phyloP scores from a whole-genome alignment of 1,140 invertebrate species.

The Pseudoatta argentina region DNA sequence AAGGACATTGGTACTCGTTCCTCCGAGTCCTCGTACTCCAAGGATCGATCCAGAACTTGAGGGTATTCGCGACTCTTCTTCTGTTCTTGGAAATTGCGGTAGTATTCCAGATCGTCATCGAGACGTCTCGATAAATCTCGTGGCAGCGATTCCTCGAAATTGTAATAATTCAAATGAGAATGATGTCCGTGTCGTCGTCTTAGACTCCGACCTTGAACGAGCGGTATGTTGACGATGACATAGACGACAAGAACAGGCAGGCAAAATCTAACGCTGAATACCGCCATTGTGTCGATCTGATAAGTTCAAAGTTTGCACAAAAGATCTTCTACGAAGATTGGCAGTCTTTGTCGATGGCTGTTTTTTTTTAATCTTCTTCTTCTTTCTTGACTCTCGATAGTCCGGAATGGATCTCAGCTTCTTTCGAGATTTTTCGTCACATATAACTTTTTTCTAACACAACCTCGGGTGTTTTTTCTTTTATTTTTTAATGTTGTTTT shows the following conservation, averaged over 20 bases:
- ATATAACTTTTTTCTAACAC: not conserved
- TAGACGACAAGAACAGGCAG: not conserved
- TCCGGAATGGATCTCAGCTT: not conserved
- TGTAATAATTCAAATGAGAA: not conserved
- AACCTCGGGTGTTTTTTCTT: not conserved
- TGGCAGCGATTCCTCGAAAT: conserved; percentile 10
- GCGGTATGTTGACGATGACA: conserved; percentile 4
- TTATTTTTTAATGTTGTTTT: not conserved
- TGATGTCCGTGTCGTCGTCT: not conserved
- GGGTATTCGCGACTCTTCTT: not conserved
- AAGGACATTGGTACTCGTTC: not conserved
- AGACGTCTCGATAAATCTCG: not conserved
- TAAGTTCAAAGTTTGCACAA: not conserved
- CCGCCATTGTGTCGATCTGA: conserved; percentile 18
- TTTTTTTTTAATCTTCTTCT: not conserved
- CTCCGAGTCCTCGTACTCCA: conserved; percentile 5
- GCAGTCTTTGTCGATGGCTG: not conserved
- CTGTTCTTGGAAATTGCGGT: not conserved
- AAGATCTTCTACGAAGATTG: not conserved
- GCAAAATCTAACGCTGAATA: not conserved
- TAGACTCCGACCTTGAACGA: not conserved
- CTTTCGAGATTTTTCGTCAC: not conserved
- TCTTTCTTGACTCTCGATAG: not conserved
- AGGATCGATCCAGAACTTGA: not conserved
- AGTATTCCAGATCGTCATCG: not conserved